Evolutionary conservation across 2,113 vertebrate genomes (phyloP), one percentile per base, ranked within the genome.

Genomic region (Pseudolaguvia tuberculata): DNA sequence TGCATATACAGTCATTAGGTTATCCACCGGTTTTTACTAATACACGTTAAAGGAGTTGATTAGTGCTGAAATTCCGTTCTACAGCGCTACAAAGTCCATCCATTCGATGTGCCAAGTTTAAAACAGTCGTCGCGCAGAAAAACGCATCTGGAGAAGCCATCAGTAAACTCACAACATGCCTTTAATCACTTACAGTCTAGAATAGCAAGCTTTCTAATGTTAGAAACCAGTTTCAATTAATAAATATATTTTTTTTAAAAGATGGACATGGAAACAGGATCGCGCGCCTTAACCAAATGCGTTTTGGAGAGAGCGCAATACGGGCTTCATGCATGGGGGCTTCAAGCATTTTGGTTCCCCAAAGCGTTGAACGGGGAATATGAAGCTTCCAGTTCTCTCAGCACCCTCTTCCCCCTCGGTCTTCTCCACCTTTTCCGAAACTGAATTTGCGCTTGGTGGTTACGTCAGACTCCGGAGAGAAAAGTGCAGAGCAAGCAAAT

Each of bases 401-500:
- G 69, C 59, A 42, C 55, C 70, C 63, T 50, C 45, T 27, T 27
- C 47, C 47, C 27, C 55, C 77, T 53, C 67, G 78, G 85, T 83
- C 87, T 82, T 66, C 86, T 85, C 83, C 76, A 88, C 86, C 85
- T 87, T 42, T 88, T 85, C 80, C 76, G 85, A 86, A 89, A 85
- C 80, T 77, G 85, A 86, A 89, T 85, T 88, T 86, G 86, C 77
- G 75, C 85, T 56, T 80, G 80, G 82, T 75, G 79, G 87, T 90
- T 90, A 89, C 90, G 90, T 92, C 90, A 92, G 86, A 89, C 63
- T 25, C 62, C 21, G 67, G 55, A 27, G 56, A 68, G 72, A 73
- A 83, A 90, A 87, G 81, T 89, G 89, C 89, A 88, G 82, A 82
- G 84, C 88, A 86, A 88, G 90, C 88, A 90, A 87, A 84, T 86